These are phyloP conservation scores for Ceuthmochares aereus DNA, from an alignment of 2,113 vertebrate genomes.

Conservation along the genomic window DNA sequence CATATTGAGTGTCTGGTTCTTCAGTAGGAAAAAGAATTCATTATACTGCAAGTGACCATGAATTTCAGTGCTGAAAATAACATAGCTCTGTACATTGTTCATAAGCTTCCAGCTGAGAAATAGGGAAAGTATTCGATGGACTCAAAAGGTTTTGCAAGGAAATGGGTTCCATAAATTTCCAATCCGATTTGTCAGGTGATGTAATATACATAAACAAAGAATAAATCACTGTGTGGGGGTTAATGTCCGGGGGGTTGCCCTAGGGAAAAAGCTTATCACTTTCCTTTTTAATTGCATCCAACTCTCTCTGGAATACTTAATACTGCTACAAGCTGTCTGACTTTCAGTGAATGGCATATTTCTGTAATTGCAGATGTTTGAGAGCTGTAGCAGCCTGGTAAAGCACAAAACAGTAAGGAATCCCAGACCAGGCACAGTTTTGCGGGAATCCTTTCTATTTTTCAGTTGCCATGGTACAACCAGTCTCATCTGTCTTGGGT, in stretches of 20 bases:
- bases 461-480: neutral
- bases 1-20: neutral
- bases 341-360: neutral
- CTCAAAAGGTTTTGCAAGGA: neutral
- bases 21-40: neutral
- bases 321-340: neutral
- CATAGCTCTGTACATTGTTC: neutral
- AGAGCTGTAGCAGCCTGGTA: neutral
- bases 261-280: neutral
- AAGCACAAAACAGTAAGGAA: neutral
- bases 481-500: neutral
- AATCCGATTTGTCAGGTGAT: neutral
- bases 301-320: neutral
- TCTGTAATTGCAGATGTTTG: neutral
- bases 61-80: slow-evolving; percentile 14
- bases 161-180: neutral
- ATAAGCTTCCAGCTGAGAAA: neutral
- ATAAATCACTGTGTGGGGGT: neutral
- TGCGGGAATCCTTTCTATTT: neutral
- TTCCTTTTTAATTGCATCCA: slow-evolving; percentile 12
- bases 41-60: neutral
- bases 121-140: neutral
- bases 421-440: neutral
- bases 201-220: neutral
- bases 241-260: neutral